These are phyloP conservation scores for Turritopsis rubra DNA, from an alignment of 30 jellyfish, hydroid and myxozoan genomes.

Conservation along the genomic window DNA sequence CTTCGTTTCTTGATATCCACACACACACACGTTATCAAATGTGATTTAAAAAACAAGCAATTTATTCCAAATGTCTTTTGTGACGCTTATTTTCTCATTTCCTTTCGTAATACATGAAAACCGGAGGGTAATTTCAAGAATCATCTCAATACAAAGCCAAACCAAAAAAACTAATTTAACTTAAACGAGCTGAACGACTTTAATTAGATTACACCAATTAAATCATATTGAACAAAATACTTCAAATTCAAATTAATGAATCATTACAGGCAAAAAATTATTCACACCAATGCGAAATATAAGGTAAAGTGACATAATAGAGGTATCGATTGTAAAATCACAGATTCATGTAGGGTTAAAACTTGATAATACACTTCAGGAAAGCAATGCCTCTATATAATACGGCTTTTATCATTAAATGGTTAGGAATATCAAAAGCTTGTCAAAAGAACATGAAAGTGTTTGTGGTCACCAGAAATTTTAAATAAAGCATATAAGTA, in stretches of 20 bases:
- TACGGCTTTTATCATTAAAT: neutral
- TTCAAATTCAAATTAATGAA: neutral
- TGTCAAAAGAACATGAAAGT: neutral
- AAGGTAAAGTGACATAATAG: neutral
- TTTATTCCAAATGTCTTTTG: neutral
- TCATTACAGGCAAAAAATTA: too few relatives aligned
- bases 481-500: neutral
- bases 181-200: neutral
- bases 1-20: neutral
- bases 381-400: neutral
- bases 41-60: neutral
- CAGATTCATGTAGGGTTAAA: neutral
- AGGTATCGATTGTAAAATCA: neutral
- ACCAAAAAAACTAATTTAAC: neutral
- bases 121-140: neutral
- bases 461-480: neutral
- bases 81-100: neutral
- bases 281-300: neutral
- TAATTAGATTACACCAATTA: neutral
- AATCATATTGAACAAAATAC: neutral
- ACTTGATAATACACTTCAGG: neutral
- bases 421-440: neutral
- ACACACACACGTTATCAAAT: neutral
- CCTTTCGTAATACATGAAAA: neutral
- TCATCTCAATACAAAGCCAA: neutral